Conservation (phyloP, 2,113 vertebrate species). For the Anthoscopus minutus region DNA sequence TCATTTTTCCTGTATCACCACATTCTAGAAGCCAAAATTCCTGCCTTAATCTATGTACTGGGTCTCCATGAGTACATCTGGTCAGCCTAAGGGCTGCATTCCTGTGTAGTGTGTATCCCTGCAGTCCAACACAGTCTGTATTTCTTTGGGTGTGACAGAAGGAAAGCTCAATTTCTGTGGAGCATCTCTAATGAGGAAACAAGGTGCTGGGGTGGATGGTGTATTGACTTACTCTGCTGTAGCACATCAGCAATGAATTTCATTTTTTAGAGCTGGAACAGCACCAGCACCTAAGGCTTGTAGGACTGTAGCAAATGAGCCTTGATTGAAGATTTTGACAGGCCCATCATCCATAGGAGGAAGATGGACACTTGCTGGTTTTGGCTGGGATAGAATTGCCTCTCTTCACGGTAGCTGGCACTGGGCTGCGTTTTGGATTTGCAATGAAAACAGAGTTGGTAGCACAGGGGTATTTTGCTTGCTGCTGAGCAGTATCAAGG, state of each 20-base stretch:
- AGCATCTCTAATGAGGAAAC: background rate
- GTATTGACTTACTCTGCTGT: background rate
- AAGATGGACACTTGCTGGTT: background rate
- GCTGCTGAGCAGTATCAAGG: background rate
- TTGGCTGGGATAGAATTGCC: background rate
- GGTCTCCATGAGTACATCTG: background rate
- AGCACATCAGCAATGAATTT: background rate
- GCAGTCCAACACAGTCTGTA: background rate
- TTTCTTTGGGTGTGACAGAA: background rate
- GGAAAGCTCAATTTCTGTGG: background rate
- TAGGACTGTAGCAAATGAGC: background rate
- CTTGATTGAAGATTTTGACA: background rate
- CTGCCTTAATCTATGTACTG: fast-evolving
- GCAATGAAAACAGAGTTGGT: background rate
- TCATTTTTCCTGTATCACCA: background rate
- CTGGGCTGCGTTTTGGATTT: background rate
- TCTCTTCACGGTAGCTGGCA: background rate
- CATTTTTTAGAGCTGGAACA: background rate
- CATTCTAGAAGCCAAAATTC: background rate
- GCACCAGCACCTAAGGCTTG: background rate
- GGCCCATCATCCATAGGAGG: background rate
- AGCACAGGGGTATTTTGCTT: background rate
- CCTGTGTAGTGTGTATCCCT: background rate
- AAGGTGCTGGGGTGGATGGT: background rate
- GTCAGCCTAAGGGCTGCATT: background rate